Evolutionary conservation across 1,140 invertebrate species (phyloP).

Genomic region (Choristoneura fumiferana): DNA sequence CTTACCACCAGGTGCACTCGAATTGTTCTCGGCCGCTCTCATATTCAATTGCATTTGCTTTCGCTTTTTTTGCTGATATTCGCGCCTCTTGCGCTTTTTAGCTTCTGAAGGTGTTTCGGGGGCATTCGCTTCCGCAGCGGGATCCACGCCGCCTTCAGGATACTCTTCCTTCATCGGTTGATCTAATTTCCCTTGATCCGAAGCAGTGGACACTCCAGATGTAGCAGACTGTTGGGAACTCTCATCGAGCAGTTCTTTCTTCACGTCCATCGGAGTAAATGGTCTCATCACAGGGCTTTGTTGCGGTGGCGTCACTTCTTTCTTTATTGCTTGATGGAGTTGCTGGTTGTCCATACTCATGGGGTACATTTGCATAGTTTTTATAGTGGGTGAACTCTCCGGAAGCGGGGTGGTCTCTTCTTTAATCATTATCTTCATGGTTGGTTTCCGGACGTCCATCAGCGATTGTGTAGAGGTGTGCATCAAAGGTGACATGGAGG

Average conservation of each 20-base stretch:
- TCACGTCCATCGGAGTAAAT: slow-evolving; percentile 78
- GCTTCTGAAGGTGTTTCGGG: slow-evolving; percentile 83
- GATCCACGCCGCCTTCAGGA: slow-evolving; percentile 68
- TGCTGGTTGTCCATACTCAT: slow-evolving; percentile 61
- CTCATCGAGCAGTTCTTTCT: slow-evolving; percentile 81
- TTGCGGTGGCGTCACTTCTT: slow-evolving; percentile 75
- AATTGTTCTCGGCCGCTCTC: slow-evolving; percentile 80
- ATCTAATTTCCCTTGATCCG: slow-evolving; percentile 80
- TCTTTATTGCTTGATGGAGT: slow-evolving; percentile 72
- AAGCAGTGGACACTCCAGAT: slow-evolving; percentile 77
- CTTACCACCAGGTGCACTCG: slow-evolving; percentile 82
- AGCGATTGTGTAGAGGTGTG: slow-evolving; percentile 73
- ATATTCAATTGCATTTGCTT: slow-evolving; percentile 81
- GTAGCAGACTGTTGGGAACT: slow-evolving; percentile 80
- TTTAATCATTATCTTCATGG: slow-evolving; percentile 63
- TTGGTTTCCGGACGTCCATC: slow-evolving; percentile 72
- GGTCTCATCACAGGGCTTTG: slow-evolving; percentile 75
- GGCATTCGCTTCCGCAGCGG: slow-evolving; percentile 59
- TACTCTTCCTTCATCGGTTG: slow-evolving; percentile 80
- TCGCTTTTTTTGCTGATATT: slow-evolving; percentile 92
- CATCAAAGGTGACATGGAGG: slow-evolving; percentile 61
- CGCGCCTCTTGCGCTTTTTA: slow-evolving; percentile 88
- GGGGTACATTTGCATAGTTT: slow-evolving; percentile 60
- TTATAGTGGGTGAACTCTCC: slow-evolving; percentile 68
- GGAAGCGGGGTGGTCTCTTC: slow-evolving; percentile 68